Conservation (phyloP, 2,113 vertebrate species). For the Spheniscus mendiculus region DNA sequence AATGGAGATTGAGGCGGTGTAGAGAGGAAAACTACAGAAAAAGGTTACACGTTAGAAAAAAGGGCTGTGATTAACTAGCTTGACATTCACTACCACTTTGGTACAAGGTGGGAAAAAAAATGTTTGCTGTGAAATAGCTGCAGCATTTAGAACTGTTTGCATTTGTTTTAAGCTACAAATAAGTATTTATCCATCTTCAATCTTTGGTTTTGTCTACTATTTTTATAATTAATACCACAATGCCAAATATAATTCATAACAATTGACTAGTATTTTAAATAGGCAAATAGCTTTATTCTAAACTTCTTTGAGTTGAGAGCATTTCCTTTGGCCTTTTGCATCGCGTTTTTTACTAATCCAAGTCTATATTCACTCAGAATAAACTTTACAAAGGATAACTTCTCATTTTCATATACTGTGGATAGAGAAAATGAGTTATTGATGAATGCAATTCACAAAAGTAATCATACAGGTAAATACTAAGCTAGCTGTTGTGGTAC, state of each 20-base stretch:
- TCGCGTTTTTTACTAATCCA: not conserved
- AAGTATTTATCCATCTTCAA: not conserved
- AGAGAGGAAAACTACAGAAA: constrained; percentile 40
- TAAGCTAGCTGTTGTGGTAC: not conserved
- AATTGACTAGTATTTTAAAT: not conserved
- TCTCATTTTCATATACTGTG: not conserved
- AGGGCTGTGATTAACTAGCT: constrained; percentile 48
- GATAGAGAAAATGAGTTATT: not conserved
- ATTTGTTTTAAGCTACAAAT: not conserved
- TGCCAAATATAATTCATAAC: not conserved
- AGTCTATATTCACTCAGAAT: not conserved
- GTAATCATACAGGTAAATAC: not conserved
- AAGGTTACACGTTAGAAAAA: constrained; percentile 18
- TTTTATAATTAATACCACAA: not conserved
- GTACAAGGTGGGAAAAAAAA: not conserved
- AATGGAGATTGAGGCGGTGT: constrained; percentile 23
- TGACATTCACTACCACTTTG: constrained; percentile 54
- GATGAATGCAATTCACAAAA: not conserved
- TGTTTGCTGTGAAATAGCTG: not conserved
- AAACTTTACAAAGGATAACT: not conserved
- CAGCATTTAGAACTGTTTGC: not conserved
- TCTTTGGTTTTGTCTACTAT: not conserved
- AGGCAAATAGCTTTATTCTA: not conserved
- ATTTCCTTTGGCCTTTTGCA: not conserved
- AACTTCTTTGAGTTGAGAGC: not conserved